These are phyloP conservation scores for Gnathonemus longibarbis DNA, from an alignment of 2,113 vertebrate species.

Conservation along the genomic window DNA sequence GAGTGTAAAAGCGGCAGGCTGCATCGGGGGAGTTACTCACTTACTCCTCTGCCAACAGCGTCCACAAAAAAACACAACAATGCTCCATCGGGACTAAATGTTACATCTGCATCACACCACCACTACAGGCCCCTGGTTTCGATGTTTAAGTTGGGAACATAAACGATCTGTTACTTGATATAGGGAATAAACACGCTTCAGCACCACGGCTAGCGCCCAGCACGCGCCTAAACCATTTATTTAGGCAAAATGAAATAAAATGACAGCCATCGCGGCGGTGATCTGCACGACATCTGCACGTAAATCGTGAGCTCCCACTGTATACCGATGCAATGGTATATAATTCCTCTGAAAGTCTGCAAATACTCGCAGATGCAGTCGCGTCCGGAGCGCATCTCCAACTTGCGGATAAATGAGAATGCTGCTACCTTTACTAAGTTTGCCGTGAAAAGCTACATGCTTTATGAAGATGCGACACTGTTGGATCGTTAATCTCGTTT, in stretches of 20 bases:
- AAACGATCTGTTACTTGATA: not conserved
- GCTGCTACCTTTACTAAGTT: not conserved
- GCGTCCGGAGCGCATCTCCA: not conserved
- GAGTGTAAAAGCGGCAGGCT: not conserved
- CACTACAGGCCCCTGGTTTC: not conserved
- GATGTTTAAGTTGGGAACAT: not conserved
- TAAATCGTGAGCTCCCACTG: not conserved
- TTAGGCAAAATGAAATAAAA: not conserved
- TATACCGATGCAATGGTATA: not conserved
- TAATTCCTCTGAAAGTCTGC: not conserved
- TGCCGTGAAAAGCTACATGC: not conserved
- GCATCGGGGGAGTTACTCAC: not conserved
- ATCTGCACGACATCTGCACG: not conserved
- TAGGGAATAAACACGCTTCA: not conserved
- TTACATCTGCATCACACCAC: not conserved
- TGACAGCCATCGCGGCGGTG: not conserved
- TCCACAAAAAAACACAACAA: not conserved
- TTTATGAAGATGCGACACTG: not conserved
- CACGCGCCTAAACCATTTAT: not conserved
- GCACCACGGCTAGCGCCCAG: not conserved
- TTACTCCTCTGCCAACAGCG: not conserved
- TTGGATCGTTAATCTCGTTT: not conserved
- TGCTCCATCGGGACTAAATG: not conserved
- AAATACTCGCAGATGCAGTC: not conserved
- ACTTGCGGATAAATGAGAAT: not conserved